These are phyloP conservation scores for Numenius phaeopus DNA, from an alignment of 2,797 vertebrate species.

Conservation along the genomic window DNA sequence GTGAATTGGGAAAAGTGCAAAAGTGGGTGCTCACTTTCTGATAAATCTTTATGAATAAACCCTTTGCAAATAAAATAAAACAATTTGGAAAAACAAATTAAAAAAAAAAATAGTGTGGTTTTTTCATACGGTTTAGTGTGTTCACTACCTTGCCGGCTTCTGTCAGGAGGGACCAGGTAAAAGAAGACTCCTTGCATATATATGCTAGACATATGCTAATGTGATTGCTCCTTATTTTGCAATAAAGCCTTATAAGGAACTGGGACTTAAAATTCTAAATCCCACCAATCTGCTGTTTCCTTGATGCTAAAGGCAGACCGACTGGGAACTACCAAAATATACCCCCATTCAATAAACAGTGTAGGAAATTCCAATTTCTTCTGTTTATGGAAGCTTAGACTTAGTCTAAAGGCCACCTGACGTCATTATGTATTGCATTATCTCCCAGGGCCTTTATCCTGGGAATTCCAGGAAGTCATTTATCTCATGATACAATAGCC, in stretches of 20 bases:
- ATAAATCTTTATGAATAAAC: background rate
- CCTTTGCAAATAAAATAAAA: background rate
- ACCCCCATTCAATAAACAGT: background rate
- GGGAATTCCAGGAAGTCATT: conserved; percentile 45
- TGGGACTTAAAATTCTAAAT: background rate
- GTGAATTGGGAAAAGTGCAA: background rate
- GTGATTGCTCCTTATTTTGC: background rate
- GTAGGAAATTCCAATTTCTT: background rate
- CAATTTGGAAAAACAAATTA: background rate
- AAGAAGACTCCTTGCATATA: background rate
- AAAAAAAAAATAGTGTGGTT: background rate
- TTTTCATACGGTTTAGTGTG: background rate
- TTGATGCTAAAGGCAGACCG: background rate
- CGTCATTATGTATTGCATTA: background rate
- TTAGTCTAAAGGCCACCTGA: background rate
- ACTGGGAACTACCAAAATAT: background rate
- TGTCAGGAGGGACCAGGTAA: background rate
- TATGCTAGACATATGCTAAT: background rate
- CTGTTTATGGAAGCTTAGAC: background rate
- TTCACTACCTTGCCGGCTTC: background rate
- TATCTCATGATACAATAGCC: conserved; percentile 25
- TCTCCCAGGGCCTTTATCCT: conserved; percentile 3
- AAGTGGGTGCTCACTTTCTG: background rate
- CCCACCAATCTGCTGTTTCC: background rate
- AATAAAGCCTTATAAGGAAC: background rate